Percentiles rank a stretch among this genome's conserved stretches.
Evolutionary conservation across 2,888 invertebrate genomes (phyloP).

Genomic region (Tenthredo scrophulariae): DNA sequence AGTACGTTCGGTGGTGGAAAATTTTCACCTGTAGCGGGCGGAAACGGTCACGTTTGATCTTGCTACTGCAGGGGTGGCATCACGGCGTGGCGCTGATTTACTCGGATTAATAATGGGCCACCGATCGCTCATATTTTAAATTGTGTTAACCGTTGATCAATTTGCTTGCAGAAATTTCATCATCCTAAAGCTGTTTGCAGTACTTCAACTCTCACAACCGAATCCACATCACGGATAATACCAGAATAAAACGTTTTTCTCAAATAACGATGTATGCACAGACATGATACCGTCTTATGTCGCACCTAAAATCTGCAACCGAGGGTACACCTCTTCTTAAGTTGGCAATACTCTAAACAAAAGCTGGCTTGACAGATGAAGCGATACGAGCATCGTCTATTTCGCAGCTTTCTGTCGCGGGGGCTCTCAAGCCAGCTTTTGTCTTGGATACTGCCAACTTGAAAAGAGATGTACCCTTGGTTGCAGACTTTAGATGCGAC

Average conservation of each 20-base stretch:
- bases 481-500: no score
- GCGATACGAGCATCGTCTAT: no score
- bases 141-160: conserved; percentile 33
- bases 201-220: not conserved
- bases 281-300: no score
- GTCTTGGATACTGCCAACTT: no score
- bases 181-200: not conserved
- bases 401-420: no score
- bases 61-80: not conserved
- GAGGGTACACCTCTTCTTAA: no score
- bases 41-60: conserved; percentile 36
- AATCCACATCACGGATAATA: not conserved
- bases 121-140: conserved; percentile 43
- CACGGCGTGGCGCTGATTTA: conserved; percentile 3
- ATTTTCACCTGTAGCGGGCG: conserved; percentile 31
- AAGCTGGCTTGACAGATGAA: no score
- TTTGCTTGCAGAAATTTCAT: not conserved
- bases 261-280: not conserved
- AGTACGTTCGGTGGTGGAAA: conserved; percentile 4
- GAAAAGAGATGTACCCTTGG: no score
- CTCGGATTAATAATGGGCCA: conserved; percentile 40
- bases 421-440: no score
- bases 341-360: no score
- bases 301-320: no score
- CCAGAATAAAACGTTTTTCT: not conserved